Percentiles rank a stretch among this genome's conserved stretches.
These are phyloP conservation scores for Taurulus bubalis DNA, from an alignment of 2,113 vertebrate genomes.

Conservation along the genomic window DNA sequence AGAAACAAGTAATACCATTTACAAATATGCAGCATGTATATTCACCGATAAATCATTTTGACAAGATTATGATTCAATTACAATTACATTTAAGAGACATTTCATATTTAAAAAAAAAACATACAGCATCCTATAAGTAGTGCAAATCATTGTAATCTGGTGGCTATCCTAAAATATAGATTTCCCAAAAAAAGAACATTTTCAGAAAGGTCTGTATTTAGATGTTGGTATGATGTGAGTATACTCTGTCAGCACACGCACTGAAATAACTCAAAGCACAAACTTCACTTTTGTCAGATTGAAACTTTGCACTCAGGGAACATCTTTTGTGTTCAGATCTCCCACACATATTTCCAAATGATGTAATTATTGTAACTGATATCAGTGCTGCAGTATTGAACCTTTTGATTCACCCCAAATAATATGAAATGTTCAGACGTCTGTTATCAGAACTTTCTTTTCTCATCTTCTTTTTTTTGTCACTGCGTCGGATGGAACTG, in stretches of 20 bases:
- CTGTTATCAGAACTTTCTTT: not conserved
- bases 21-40: slow-evolving; percentile 38
- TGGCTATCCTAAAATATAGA: not conserved
- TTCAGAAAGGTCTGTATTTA: not conserved
- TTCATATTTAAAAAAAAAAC: slow-evolving; percentile 10
- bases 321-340: not conserved
- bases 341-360: not conserved
- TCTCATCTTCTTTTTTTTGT: not conserved
- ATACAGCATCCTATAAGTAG: slow-evolving; percentile 25
- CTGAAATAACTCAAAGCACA: not conserved
- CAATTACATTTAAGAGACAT: slow-evolving; percentile 28
- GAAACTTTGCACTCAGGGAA: not conserved
- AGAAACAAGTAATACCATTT: slow-evolving; percentile 36
- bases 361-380: slow-evolving; percentile 2
- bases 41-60: slow-evolving; percentile 12
- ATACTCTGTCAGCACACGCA: not conserved
- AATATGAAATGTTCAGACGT: slow-evolving; percentile 1
- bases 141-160: slow-evolving; percentile 35
- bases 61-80: slow-evolving; percentile 27
- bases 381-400: slow-evolving; percentile 7
- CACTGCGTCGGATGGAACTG: not conserved
- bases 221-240: slow-evolving; percentile 7
- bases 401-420: not conserved
- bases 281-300: slow-evolving; percentile 1
- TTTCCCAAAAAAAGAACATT: not conserved